Base-by-base conservation (phyloP, 2,888 invertebrate species). In the Hypsopygia costalis region DNA sequence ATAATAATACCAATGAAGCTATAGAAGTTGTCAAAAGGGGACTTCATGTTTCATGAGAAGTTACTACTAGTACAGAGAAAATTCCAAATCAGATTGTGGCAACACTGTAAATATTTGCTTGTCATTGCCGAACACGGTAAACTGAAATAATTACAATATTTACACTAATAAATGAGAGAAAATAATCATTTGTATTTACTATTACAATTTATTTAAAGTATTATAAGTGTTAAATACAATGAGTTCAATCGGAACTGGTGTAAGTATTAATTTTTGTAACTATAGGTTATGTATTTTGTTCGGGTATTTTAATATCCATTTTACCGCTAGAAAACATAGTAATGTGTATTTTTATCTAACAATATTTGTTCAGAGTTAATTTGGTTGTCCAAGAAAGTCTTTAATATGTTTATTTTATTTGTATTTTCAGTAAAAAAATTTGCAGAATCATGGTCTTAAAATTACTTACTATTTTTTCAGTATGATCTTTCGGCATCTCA, bases 401-500 rank as follows among this genome's bases (percentile, higher is more conserved):
- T n/a, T n/a, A n/a, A n/a, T n/a, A n/a, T 25, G 2, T 25, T 5
- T 8, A 25, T 25, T 16, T 32, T 16, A 8, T 8, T 11, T 4
- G 7, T n/a, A n/a, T 35, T 16, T 16, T 8, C n/a, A 7, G 11
- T 35, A 8, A 22, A 37, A 39, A 33, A 25, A 11, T 28, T 8
- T 39, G 30, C 25, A 9, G 36, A 25, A 28, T 39, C 33, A 39
- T 39, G 16, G 22, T n/a, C n/a, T 6, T 8, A 1, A 20, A 27
- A 11, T 44, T 50, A n/a, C n/a, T n/a, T n/a, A n/a, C n/a, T 50
- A 45, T 54, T 85, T 53, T 91, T 91, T 40, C 81, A 98, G 97
- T 99, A 99, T 78, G 99, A 99, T 92, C 91, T 99, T 64, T 99
- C 99, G 45, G 99, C 99, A n/a, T 98, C 99, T 30, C 99, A 99